These are phyloP conservation scores for Pygoscelis antarcticus DNA, from an alignment of 2,113 vertebrate genomes.

Conservation along the genomic window DNA sequence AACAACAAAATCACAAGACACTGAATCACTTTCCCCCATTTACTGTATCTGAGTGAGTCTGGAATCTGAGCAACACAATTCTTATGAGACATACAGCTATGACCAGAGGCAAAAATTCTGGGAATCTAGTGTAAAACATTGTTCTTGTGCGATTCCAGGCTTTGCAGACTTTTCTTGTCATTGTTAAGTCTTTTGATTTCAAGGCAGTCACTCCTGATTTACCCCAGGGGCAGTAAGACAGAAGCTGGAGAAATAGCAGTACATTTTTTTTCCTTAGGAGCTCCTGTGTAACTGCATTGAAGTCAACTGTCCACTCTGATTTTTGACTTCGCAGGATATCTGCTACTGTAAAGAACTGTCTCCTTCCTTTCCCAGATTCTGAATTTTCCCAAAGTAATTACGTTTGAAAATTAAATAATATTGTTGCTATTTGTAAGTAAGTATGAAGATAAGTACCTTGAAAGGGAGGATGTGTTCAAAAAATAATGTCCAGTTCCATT, in stretches of 20 bases:
- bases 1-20: neutral
- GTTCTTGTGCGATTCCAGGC: neutral
- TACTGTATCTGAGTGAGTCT: neutral
- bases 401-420: constrained; percentile 62
- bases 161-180: constrained; percentile 21
- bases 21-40: neutral
- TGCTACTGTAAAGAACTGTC: neutral
- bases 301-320: neutral
- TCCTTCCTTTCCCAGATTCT: neutral
- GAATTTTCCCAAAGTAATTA: constrained; percentile 22
- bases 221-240: constrained; percentile 1
- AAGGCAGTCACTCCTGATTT: neutral
- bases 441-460: constrained; percentile 50
- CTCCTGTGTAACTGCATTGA: neutral
- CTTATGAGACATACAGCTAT: neutral
- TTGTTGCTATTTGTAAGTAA: constrained; percentile 48
- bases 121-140: neutral
- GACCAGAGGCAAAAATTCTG: constrained; percentile 52
- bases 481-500: constrained; percentile 26
- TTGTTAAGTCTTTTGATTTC: constrained; percentile 30
- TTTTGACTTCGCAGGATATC: neutral
- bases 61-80: neutral
- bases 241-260: neutral
- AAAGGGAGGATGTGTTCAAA: constrained; percentile 39
- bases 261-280: neutral